Evolutionary conservation across 1,140 invertebrate species (phyloP).

Genomic region (Heliconius himera): DNA sequence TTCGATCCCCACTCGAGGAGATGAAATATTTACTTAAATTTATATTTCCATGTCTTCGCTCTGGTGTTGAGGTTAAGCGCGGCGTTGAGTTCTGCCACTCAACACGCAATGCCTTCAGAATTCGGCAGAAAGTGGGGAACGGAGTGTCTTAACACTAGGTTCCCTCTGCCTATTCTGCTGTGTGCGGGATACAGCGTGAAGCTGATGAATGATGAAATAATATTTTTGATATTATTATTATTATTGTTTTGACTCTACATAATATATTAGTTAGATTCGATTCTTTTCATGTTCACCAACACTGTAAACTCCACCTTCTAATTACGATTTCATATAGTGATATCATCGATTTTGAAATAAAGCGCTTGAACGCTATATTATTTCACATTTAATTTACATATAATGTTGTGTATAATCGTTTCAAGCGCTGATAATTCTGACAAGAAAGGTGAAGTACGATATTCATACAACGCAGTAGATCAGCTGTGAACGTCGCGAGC

Average conservation of each 20-base stretch:
- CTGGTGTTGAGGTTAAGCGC: no score
- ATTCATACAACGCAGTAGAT: slow-evolving; percentile 50
- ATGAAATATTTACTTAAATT: no score
- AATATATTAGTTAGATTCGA: neutral
- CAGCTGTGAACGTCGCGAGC: slow-evolving; percentile 53
- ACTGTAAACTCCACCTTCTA: slow-evolving; percentile 18
- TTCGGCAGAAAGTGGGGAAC: no score
- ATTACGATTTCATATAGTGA: slow-evolving; percentile 38
- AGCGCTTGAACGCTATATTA: slow-evolving; percentile 49
- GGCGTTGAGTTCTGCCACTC: no score
- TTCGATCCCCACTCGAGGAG: no score
- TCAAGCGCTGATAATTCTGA: slow-evolving; percentile 51
- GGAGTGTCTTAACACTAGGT: no score
- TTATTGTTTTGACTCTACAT: neutral
- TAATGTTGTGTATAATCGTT: slow-evolving; percentile 40
- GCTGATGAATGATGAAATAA: neutral
- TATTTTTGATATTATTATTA: neutral
- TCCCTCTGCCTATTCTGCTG: no score
- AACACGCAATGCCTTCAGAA: no score
- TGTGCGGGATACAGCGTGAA: no score
- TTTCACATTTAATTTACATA: slow-evolving; percentile 28
- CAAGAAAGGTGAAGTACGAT: slow-evolving; percentile 49
- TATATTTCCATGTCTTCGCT: no score
- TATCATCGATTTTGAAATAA: slow-evolving; percentile 34
- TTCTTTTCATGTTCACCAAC: neutral